Percentiles rank a stretch among this genome's conserved stretches.
Conservation (phyloP, 2,797 vertebrate genomes). For the Champsocephalus esox region DNA sequence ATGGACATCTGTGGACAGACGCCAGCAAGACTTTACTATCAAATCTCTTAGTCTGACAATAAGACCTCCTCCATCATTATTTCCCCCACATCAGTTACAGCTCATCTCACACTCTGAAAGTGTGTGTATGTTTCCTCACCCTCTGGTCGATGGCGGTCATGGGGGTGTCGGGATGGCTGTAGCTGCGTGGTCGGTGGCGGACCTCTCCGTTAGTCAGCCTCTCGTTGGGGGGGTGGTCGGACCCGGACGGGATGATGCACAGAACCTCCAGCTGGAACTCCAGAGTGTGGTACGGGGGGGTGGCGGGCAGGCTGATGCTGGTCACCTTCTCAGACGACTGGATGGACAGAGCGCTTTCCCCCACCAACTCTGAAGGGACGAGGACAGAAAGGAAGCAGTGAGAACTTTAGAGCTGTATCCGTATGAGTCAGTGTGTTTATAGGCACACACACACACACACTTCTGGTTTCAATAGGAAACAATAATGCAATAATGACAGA, state of each 20-base stretch:
- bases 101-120: background rate
- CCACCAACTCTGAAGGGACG: conserved; percentile 83
- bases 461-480: background rate
- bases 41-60: background rate
- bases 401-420: background rate
- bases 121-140: conserved; percentile 74
- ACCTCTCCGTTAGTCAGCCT: conserved; percentile 86
- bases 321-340: conserved; percentile 96
- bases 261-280: conserved; percentile 95
- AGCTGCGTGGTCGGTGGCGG: conserved; percentile 84
- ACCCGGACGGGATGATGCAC: conserved; percentile 89
- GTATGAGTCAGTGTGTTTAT: background rate
- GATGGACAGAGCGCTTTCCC: conserved; percentile 86
- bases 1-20: conserved; percentile 90
- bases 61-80: background rate
- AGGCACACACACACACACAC: too few species aligned
- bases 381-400: background rate
- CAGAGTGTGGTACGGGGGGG: conserved; percentile 92
- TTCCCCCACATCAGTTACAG: background rate
- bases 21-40: background rate
- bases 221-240: conserved; percentile 77
- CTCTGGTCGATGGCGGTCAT: conserved; percentile 93
- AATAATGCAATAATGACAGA: too few species aligned
- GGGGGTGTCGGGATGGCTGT: conserved; percentile 82
- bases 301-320: conserved; percentile 91